Conservation (phyloP, 2,888 invertebrate genomes). For the Gari tellinella region DNA sequence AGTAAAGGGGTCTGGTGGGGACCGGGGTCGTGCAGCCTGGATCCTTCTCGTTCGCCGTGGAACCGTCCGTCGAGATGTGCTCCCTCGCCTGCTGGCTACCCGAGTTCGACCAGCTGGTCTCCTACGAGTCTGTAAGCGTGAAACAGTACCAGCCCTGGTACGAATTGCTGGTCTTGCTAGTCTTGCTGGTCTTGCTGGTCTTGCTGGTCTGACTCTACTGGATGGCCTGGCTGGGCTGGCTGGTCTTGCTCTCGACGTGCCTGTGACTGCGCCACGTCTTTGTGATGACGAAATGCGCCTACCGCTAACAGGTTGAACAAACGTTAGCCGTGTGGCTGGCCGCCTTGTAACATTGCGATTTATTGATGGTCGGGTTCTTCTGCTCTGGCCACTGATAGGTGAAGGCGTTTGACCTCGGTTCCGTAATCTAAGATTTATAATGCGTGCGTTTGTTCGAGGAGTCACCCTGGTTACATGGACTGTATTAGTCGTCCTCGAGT, state of each 20-base stretch:
- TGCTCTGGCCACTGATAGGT: no score
- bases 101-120: neutral
- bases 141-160: neutral
- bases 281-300: conserved; percentile 1
- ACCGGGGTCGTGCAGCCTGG: neutral
- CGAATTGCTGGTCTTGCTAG: neutral
- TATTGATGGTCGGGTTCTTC: no score
- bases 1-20: conserved; percentile 47
- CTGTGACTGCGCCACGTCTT: neutral
- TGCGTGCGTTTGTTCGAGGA: no score
- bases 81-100: neutral
- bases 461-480: no score
- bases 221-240: neutral
- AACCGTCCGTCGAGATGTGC: neutral
- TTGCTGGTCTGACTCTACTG: neutral
- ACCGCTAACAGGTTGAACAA: conserved; percentile 6
- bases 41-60: no score
- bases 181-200: neutral
- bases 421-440: no score
- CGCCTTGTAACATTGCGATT: no score
- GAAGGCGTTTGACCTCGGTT: no score
- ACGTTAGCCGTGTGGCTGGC: conserved; percentile 1
- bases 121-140: neutral
- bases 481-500: no score
- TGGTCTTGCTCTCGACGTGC: neutral